These are phyloP conservation scores for Galagoides demidoff DNA, from an alignment of 2,797 vertebrate genomes.

Conservation along the genomic window DNA sequence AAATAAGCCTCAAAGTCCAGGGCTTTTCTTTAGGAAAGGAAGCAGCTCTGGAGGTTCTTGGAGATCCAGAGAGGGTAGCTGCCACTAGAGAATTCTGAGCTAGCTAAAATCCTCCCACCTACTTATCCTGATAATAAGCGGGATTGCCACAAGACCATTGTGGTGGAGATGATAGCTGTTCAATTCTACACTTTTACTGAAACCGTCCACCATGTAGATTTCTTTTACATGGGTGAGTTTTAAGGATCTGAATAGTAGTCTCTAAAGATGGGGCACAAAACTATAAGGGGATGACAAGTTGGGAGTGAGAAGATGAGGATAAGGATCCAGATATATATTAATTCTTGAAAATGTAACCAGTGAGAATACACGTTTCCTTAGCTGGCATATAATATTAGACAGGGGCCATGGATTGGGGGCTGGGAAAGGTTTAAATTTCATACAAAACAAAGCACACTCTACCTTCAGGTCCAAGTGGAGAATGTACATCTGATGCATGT, in stretches of 20 bases:
- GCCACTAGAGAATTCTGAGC: background rate
- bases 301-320: background rate
- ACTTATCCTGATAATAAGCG: background rate
- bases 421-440: background rate
- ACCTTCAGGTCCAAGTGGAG: conserved; percentile 98
- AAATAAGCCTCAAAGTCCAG: background rate
- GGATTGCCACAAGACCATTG: background rate
- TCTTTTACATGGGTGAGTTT: background rate
- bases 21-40: background rate
- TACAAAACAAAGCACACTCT: conserved; percentile 41
- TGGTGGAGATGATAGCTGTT: background rate
- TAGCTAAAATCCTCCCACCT: background rate
- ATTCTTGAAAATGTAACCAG: background rate
- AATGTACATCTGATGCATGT: conserved; percentile 99
- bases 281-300: background rate
- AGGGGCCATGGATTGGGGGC: no score
- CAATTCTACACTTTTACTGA: background rate
- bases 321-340: background rate
- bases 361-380: background rate
- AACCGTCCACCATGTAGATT: background rate
- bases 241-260: background rate
- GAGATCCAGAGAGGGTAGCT: background rate
- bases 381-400: background rate
- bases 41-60: background rate
- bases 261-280: background rate